Conservation (phyloP, 2,113 vertebrate genomes). For the Todiramphus chloris region DNA sequence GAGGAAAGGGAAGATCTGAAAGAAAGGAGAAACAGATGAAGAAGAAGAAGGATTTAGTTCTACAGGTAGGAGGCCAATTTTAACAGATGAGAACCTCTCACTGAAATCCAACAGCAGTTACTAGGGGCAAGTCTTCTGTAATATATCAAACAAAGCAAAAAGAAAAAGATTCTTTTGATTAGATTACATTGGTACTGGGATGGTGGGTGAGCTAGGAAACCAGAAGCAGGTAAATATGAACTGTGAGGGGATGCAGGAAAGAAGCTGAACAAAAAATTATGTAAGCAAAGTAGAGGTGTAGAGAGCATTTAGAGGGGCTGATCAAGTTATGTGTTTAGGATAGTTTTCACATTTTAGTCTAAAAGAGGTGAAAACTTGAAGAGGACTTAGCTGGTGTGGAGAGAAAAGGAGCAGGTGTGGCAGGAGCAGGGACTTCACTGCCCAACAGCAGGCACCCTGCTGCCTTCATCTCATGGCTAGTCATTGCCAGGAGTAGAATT, state of each 20-base stretch:
- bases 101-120: not conserved
- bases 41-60: not conserved
- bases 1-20: not conserved
- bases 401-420: not conserved
- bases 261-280: not conserved
- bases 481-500: not conserved
- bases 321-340: too few relatives aligned
- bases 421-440: not conserved
- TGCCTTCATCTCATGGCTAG: fast-evolving
- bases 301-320: not conserved
- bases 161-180: not conserved
- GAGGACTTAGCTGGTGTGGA: not conserved
- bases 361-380: not conserved
- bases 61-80: not conserved
- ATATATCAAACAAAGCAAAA: not conserved
- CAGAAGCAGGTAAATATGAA: not conserved
- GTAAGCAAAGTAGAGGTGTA: not conserved
- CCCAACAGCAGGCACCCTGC: not conserved
- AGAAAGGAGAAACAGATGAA: not conserved
- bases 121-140: not conserved
- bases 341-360: not conserved
- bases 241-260: not conserved
- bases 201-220: not conserved
- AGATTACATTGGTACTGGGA: not conserved
- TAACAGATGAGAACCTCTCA: not conserved